Conservation (phyloP, 2,797 vertebrate genomes). For the Molossus alvarezi region DNA sequence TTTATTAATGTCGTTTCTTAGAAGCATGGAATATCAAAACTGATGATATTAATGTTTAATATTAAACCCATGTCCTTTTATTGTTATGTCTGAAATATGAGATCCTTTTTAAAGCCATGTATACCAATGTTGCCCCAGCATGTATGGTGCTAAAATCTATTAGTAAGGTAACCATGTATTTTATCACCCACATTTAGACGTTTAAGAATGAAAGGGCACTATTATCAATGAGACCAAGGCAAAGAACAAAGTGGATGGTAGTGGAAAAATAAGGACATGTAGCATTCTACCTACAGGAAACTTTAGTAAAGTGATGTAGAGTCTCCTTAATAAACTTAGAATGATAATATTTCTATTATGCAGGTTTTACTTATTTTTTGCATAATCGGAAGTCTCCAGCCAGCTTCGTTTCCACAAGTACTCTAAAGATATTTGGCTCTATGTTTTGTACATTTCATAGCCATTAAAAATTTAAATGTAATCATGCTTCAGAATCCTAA, state of each 20-base stretch:
- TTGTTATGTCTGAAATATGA: neutral
- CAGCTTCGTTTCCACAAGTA: conserved; percentile 75
- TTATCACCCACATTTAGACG: neutral
- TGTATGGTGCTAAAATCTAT: neutral
- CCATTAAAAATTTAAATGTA: conserved; percentile 33
- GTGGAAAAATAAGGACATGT: neutral
- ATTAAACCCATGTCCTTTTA: conserved; percentile 34
- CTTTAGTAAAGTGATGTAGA: conserved; percentile 69
- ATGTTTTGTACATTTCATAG: conserved; percentile 9
- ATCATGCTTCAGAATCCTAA: neutral
- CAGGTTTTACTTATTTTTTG: conserved; percentile 82
- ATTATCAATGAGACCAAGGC: neutral
- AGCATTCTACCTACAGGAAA: conserved; percentile 50
- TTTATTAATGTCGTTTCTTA: conserved; percentile 51
- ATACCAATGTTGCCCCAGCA: neutral
- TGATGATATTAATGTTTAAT: conserved; percentile 42
- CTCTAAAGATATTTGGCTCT: conserved; percentile 28
- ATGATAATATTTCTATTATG: conserved; percentile 73
- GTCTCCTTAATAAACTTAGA: conserved; percentile 68
- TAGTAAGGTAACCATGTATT: neutral
- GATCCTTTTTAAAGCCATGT: neutral
- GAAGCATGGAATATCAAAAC: neutral
- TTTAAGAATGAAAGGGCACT: neutral
- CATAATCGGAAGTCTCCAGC: conserved; percentile 68
- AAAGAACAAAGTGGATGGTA: neutral